Percentiles rank a stretch among this genome's conserved stretches.
Evolutionary conservation across 2,888 invertebrate genomes (phyloP).

Genomic region (Leucania comma): DNA sequence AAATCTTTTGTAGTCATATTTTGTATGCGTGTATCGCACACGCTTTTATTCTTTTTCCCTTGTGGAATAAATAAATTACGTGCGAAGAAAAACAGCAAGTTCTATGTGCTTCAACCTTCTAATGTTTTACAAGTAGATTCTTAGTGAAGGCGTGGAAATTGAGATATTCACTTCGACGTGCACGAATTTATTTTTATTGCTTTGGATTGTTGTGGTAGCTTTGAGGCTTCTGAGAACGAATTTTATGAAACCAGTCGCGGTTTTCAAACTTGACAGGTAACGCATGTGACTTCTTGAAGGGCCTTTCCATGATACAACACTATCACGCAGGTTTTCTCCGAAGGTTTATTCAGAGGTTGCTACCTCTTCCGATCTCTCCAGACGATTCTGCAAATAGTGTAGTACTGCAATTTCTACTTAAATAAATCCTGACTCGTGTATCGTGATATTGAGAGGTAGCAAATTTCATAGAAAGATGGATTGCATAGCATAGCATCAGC

Average conservation of each 20-base stretch:
- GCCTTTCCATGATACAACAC: too few species aligned
- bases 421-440: too few species aligned
- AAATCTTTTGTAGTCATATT: slow-evolving; percentile 38
- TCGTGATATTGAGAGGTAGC: too few species aligned
- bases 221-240: background rate
- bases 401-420: too few species aligned
- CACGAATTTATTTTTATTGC: slow-evolving; percentile 14
- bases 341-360: too few species aligned
- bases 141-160: slow-evolving; percentile 10
- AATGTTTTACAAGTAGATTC: slow-evolving; percentile 45
- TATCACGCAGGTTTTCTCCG: too few species aligned
- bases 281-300: background rate
- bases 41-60: slow-evolving; percentile 50
- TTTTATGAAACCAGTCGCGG: too few species aligned
- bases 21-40: slow-evolving; percentile 57
- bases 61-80: slow-evolving; percentile 60
- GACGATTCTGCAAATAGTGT: too few species aligned
- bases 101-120: slow-evolving; percentile 31
- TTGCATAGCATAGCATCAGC: too few species aligned
- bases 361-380: too few species aligned
- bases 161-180: slow-evolving; percentile 13
- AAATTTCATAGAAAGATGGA: too few species aligned
- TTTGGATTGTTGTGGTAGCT: background rate
- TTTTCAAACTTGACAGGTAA: background rate
- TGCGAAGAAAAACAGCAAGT: slow-evolving; percentile 44